A percentile compares a stretch with the other conserved stretches of the same genome.
phyloP scores from a whole-genome alignment of 92 coral and sea anemone species.

The Porites evermanni region DNA sequence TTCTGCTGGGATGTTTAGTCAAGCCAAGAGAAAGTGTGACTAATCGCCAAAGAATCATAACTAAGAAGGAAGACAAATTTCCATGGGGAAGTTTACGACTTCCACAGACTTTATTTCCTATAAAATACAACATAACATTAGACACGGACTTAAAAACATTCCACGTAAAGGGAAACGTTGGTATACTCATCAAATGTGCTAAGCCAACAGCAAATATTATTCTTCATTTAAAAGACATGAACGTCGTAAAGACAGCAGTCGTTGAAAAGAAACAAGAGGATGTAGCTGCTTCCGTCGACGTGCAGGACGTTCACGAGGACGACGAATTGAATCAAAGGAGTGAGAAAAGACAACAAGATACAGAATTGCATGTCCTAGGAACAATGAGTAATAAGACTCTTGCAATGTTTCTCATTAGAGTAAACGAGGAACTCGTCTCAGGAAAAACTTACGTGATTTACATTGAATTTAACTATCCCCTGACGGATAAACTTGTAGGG shows the following conservation, averaged over 20 bases:
- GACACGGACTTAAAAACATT: slow-evolving; percentile 73
- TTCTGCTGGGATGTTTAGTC: neutral
- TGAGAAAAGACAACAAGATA: neutral
- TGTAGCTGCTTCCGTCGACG: neutral
- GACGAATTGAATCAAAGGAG: neutral
- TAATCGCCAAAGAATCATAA: too few relatives aligned
- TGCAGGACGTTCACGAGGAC: neutral
- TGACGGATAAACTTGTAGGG: slow-evolving; percentile 79
- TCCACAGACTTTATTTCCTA: slow-evolving; percentile 70
- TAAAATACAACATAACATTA: slow-evolving; percentile 64
- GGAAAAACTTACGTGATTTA: slow-evolving; percentile 57
- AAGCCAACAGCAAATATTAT: slow-evolving; percentile 66
- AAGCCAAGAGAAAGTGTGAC: too few relatives aligned
- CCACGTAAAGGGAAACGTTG: slow-evolving; percentile 69
- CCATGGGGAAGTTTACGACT: slow-evolving; percentile 77
- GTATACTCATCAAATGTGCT: slow-evolving; percentile 61
- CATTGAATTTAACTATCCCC: slow-evolving; percentile 58
- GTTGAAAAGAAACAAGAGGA: neutral
- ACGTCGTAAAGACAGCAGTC: slow-evolving; percentile 40
- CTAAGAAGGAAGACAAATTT: neutral
- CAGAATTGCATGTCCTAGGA: slow-evolving; percentile 18
- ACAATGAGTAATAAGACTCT: slow-evolving; percentile 47
- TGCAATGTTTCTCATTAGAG: slow-evolving; percentile 65
- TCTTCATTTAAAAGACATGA: slow-evolving; percentile 72
- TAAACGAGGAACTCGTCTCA: slow-evolving; percentile 51